Evolutionary conservation across 2,113 vertebrate species (phyloP), one percentile per base, ranked within the genome.

Genomic region (Solea senegalensis): DNA sequence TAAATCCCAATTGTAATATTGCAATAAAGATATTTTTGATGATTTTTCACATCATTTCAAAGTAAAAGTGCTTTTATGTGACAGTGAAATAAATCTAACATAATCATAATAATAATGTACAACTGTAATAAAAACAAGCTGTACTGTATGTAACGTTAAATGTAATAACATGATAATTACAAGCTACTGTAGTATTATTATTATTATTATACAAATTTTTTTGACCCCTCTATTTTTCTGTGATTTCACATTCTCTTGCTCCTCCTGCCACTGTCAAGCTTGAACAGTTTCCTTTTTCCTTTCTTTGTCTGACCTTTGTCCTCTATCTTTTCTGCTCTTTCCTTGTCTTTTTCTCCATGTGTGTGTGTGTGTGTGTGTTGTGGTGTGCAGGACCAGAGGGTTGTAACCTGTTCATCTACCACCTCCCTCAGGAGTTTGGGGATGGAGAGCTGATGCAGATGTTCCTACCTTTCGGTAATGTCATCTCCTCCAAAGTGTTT

Each of bases 401-500:
- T 92, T 99, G 97, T 93, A 99, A 99, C 96, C 97, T 99, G 96
- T 98, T 99, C 95, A 98, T 99, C 97, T 98, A 98, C 95, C 97
- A 99, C 97, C 97, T 98, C 94, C 97, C 97, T 95, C 97, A 99
- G 96, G 97, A 98, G 97, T 98, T 99, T 97, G 97, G 97, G 95
- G 97, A 99, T 94, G 95, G 96, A 94, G 97, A 99, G 95, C 97
- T 99, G 95, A 99, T 98, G 97, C 97, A 99, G 96, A 98, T 98
- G 97, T 98, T 98, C 96, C 96, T 99, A 95, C 97, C 97, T 96
- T 98, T 99, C 96, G 97, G 97, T 98, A 99, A 99, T 99, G 97
- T 99, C 97, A 99, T 99, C 97, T 99, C 97, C 96, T 98, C 97
- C 96, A 98, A 99, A 98, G 97, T 99, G 97, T 99, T 99, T 99